Evolutionary conservation across 2,113 vertebrate genomes (phyloP).

Genomic region (Noturus placidus): DNA sequence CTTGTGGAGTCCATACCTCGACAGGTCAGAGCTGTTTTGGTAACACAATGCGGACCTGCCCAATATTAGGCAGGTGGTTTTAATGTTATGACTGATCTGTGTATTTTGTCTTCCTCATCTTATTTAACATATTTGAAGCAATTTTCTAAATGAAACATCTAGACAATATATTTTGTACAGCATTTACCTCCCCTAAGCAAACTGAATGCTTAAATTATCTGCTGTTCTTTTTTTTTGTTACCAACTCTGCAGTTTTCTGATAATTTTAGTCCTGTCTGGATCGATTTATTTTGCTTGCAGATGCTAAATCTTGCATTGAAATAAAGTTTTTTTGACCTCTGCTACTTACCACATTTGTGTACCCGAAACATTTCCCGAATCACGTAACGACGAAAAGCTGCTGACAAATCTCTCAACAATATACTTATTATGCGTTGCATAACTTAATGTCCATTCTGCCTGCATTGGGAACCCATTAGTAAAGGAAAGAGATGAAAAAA

Average conservation of each 20-base stretch:
- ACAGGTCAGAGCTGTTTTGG: too few species aligned
- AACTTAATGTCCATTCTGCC: background rate
- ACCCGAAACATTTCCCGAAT: too few species aligned
- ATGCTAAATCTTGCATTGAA: background rate
- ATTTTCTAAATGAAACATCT: too few species aligned
- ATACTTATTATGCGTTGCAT: background rate
- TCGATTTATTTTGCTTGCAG: background rate
- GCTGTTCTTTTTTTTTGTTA: background rate
- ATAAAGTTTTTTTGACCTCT: background rate
- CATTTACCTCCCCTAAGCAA: background rate
- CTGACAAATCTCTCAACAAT: background rate
- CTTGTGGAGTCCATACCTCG: too few species aligned
- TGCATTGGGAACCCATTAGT: background rate
- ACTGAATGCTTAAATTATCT: background rate
- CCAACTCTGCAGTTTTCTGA: background rate
- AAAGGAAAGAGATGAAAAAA: background rate
- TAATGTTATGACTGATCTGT: too few species aligned
- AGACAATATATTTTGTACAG: too few species aligned
- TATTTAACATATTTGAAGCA: too few species aligned
- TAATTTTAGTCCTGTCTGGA: background rate
- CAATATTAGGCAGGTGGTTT: too few species aligned
- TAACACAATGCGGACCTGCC: too few species aligned
- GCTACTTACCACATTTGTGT: background rate
- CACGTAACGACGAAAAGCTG: background rate
- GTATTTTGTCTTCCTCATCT: too few species aligned